These are phyloP conservation scores for Betta splendens DNA, from an alignment of 2,797 vertebrate species.

Conservation along the genomic window DNA sequence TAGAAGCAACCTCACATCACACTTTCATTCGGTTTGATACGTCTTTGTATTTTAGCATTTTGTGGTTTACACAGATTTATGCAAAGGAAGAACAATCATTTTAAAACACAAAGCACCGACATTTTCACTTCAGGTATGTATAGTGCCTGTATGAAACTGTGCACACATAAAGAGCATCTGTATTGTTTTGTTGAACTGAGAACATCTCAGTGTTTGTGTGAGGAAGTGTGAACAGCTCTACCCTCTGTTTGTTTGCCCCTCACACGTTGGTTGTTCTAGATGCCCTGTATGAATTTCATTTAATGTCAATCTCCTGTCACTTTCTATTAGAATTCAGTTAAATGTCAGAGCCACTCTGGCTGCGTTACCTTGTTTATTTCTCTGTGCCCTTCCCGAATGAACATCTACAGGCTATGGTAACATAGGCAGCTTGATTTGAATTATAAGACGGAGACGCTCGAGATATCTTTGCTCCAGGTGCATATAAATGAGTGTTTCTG, in stretches of 20 bases:
- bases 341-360: slow-evolving; percentile 81
- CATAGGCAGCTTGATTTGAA: slow-evolving; percentile 81
- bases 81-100: neutral
- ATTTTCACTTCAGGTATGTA: slow-evolving; percentile 4
- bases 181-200: slow-evolving; percentile 41
- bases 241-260: slow-evolving; percentile 73
- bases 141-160: neutral
- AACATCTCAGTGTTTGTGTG: slow-evolving; percentile 55
- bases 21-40: neutral
- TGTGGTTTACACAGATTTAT: neutral
- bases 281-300: slow-evolving; percentile 87
- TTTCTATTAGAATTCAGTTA: slow-evolving; percentile 84
- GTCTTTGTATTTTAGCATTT: neutral
- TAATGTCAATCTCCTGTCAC: slow-evolving; percentile 88
- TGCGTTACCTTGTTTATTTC: slow-evolving; percentile 84
- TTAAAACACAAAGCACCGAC: neutral
- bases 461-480: slow-evolving; percentile 85
- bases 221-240: slow-evolving; percentile 69
- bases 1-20: neutral
- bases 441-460: slow-evolving; percentile 81
- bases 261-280: slow-evolving; percentile 75
- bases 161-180: slow-evolving; percentile 11
- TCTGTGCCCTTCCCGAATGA: slow-evolving; percentile 84
- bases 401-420: slow-evolving; percentile 83
- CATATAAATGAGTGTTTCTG: slow-evolving; percentile 83